A percentile compares a stretch with the other conserved stretches of the same genome.
These are phyloP conservation scores for Lophotriccus pileatus DNA, from an alignment of 2,797 vertebrate genomes.

Conservation along the genomic window DNA sequence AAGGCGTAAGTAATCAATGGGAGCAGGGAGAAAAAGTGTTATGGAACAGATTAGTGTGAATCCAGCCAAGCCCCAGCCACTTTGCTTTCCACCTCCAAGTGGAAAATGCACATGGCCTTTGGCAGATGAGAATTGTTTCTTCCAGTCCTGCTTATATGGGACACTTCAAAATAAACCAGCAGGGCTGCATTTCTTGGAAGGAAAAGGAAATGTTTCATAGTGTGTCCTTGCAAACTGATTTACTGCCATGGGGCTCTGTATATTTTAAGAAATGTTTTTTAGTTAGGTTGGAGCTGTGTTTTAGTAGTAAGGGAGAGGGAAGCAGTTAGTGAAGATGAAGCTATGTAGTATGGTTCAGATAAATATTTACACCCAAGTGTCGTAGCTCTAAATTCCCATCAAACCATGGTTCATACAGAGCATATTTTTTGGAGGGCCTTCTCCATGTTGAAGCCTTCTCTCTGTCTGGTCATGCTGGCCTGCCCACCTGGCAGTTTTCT, in stretches of 20 bases:
- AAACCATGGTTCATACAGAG: not conserved
- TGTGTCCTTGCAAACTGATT: constrained; percentile 23
- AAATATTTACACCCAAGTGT: constrained; percentile 30
- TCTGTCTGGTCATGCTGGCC: not conserved
- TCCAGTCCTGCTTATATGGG: not conserved
- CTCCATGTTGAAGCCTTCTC: not conserved
- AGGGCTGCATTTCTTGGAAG: constrained; percentile 31
- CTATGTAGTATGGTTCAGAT: not conserved
- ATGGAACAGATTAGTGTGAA: not conserved
- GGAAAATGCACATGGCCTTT: not conserved
- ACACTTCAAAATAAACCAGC: constrained; percentile 19
- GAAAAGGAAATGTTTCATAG: constrained; percentile 29
- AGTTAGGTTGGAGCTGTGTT: not conserved
- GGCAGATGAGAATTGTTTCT: not conserved
- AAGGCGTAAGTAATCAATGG: not conserved
- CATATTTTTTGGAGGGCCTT: not conserved
- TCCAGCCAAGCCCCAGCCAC: not conserved
- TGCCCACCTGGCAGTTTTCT: not conserved
- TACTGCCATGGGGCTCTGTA: not conserved
- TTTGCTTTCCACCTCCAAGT: not conserved
- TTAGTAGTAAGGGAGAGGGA: not conserved
- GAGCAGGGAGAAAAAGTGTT: not conserved
- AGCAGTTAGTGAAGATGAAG: not conserved
- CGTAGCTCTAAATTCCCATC: not conserved
- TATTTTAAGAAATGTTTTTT: constrained; percentile 32